Conservation (phyloP, 2,113 vertebrate species). For the Piaya cayana region DNA sequence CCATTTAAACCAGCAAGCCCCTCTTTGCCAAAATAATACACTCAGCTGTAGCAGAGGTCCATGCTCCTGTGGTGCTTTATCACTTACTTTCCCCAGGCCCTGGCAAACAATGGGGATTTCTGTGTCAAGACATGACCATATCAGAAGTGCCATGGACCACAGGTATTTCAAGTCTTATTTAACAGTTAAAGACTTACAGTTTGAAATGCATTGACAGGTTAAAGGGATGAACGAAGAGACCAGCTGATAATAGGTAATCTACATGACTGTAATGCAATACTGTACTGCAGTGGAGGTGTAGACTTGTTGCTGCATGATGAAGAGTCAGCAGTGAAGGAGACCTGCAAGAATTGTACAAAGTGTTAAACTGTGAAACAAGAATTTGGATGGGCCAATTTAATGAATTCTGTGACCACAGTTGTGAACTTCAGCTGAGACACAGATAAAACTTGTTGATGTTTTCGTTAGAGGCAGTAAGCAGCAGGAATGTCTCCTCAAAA, state of each 20-base stretch:
- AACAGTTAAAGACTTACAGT: neutral
- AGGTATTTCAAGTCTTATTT: neutral
- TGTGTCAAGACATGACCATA: rapidly evolving
- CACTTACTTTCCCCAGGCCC: neutral
- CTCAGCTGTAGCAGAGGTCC: rapidly evolving
- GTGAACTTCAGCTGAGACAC: neutral
- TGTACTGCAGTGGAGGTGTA: neutral
- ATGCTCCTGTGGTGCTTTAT: neutral
- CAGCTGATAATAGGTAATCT: rapidly evolving
- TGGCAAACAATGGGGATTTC: rapidly evolving
- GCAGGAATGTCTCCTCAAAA: constrained; percentile 23
- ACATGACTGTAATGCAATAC: rapidly evolving
- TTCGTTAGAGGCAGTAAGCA: neutral
- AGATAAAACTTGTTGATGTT: neutral
- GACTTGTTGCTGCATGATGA: rapidly evolving
- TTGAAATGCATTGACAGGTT: neutral
- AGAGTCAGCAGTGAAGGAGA: neutral
- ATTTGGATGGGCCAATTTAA: neutral
- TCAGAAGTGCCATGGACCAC: rapidly evolving
- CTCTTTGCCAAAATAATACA: no score
- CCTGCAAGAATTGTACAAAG: rapidly evolving
- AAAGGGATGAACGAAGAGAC: neutral
- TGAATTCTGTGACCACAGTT: neutral
- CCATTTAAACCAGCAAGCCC: neutral
- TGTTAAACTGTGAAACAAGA: neutral